Conservation (phyloP, 2,113 vertebrate genomes). For the Heterocephalus glaber region DNA sequence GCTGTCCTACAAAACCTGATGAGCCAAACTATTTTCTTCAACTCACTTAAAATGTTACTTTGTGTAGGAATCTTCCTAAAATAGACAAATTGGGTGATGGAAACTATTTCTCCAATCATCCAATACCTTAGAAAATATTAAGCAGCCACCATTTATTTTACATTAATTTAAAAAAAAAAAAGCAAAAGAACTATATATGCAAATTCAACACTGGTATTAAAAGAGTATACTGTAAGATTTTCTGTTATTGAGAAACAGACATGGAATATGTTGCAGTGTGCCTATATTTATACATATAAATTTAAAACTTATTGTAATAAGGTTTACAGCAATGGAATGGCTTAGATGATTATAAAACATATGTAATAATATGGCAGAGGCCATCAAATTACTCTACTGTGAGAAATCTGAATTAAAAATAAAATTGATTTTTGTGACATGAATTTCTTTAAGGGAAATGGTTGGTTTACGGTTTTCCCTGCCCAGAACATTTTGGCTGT, state of each 20-base stretch:
- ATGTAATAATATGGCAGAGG: background rate
- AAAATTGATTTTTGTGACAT: background rate
- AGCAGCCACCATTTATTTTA: background rate
- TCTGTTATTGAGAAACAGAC: background rate
- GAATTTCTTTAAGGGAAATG: background rate
- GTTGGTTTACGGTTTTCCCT: background rate
- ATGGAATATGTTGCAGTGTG: background rate
- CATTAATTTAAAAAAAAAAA: background rate
- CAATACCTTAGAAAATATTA: slow-evolving; percentile 21
- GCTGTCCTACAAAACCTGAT: background rate
- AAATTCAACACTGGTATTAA: background rate
- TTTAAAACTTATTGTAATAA: background rate
- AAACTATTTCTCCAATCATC: slow-evolving; percentile 18
- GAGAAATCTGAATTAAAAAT: background rate
- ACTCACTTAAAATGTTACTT: slow-evolving; percentile 25
- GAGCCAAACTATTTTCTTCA: background rate
- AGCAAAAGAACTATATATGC: background rate
- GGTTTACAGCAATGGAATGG: background rate
- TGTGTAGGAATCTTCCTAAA: background rate
- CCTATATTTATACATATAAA: background rate
- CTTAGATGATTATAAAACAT: background rate
- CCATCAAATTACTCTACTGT: background rate
- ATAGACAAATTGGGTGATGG: background rate
- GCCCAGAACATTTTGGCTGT: background rate
- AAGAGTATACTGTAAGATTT: background rate